Conservation (phyloP, 2,797 vertebrate species). For the Semotilus atromaculatus region DNA sequence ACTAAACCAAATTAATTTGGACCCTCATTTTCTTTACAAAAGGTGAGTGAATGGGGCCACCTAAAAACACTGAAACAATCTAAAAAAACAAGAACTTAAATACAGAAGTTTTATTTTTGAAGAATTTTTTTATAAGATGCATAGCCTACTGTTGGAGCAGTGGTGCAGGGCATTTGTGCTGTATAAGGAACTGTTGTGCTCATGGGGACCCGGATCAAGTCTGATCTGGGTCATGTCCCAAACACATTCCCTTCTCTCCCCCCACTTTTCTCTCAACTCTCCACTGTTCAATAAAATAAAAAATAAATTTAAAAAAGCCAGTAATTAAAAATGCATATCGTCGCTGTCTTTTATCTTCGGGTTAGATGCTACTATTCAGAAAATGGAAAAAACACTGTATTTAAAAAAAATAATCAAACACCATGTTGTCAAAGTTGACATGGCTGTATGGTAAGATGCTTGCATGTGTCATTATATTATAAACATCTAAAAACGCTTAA, state of each 20-base stretch:
- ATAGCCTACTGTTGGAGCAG: neutral
- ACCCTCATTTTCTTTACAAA: neutral
- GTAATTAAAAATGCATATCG: neutral
- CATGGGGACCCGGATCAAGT: constrained; percentile 3
- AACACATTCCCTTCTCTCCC: neutral
- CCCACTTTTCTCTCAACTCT: neutral
- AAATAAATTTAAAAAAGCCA: neutral
- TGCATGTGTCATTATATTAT: too few relatives aligned
- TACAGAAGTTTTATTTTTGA: neutral
- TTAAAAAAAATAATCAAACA: too few relatives aligned
- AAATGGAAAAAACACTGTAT: neutral
- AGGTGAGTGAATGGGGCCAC: too few relatives aligned
- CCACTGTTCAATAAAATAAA: neutral
- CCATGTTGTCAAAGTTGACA: too few relatives aligned
- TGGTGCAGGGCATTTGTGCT: neutral
- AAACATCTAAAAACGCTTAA: too few relatives aligned
- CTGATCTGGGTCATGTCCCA: neutral
- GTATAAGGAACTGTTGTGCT: neutral
- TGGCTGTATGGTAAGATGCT: too few relatives aligned
- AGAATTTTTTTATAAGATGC: neutral
- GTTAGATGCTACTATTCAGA: neutral
- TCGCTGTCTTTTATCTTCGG: neutral
- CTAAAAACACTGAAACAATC: neutral
- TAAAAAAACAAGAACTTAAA: neutral
- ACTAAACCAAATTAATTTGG: neutral